These are phyloP conservation scores for Lasius platythorax DNA, from an alignment of 2,888 invertebrate genomes.

Conservation along the genomic window DNA sequence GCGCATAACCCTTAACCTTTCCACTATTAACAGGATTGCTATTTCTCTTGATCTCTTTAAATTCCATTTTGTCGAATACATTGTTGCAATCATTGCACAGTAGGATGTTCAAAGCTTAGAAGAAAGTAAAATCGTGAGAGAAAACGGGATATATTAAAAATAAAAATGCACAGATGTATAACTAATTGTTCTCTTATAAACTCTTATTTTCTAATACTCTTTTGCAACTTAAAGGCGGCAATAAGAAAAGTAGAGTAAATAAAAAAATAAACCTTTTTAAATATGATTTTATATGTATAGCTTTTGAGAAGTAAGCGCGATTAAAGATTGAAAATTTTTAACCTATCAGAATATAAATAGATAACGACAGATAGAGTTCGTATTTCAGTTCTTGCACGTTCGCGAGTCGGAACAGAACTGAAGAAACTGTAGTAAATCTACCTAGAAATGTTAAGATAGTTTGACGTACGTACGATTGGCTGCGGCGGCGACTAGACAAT, in stretches of 20 bases:
- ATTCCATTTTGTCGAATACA: neutral
- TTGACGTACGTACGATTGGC: slow-evolving; percentile 45
- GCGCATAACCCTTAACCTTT: neutral
- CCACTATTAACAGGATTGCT: slow-evolving; percentile 4
- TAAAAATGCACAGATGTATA: neutral
- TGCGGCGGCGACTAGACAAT: slow-evolving; percentile 36
- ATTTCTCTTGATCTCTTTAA: neutral
- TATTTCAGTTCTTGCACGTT: slow-evolving; percentile 32
- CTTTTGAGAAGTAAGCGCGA: neutral
- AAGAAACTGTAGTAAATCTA: slow-evolving; percentile 45
- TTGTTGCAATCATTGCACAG: neutral
- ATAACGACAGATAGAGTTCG: slow-evolving; percentile 22
- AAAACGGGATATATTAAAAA: neutral
- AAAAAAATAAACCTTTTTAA: neutral
- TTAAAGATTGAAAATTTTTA: neutral
- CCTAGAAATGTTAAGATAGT: slow-evolving; percentile 41
- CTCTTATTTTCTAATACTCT: too few species aligned
- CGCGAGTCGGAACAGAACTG: neutral
- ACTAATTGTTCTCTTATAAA: neutral
- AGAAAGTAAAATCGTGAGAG: neutral
- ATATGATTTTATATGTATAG: neutral
- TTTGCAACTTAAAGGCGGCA: neutral
- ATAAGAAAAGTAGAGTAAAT: neutral
- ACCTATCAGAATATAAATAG: neutral
- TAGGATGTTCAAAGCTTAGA: neutral